phyloP scores from a whole-genome alignment of 2,113 vertebrate species.

The Zosterops japonicus region DNA sequence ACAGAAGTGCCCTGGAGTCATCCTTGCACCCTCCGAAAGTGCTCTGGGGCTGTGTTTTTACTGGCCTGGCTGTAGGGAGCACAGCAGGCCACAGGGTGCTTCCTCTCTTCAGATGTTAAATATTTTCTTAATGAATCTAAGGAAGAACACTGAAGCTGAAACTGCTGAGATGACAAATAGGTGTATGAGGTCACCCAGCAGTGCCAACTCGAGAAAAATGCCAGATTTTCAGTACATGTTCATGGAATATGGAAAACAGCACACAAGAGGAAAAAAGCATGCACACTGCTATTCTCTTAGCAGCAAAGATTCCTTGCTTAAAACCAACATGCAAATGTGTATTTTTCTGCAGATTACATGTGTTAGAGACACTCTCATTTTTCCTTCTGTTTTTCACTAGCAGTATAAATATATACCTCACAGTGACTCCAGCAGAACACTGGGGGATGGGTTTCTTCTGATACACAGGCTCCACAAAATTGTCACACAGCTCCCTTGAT shows the following conservation, averaged over 20 bases:
- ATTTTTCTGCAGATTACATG: slow-evolving; percentile 33
- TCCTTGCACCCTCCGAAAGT: neutral
- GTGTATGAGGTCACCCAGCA: neutral
- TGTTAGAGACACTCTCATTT: slow-evolving; percentile 3
- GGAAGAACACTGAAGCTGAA: slow-evolving; percentile 16
- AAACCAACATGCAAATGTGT: neutral
- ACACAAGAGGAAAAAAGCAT: neutral
- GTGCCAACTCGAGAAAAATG: neutral
- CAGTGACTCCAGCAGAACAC: neutral
- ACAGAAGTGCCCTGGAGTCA: neutral
- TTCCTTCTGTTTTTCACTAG: slow-evolving; percentile 46
- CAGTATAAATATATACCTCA: neutral
- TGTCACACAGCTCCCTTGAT: neutral
- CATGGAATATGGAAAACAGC: neutral
- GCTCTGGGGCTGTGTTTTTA: neutral
- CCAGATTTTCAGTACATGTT: neutral
- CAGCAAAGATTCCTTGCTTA: slow-evolving; percentile 6
- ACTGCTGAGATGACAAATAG: slow-evolving; percentile 22
- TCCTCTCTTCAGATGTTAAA: slow-evolving; percentile 10
- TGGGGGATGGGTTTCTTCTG: slow-evolving; percentile 3
- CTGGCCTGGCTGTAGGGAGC: neutral
- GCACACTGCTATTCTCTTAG: neutral
- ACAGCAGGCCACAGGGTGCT: neutral
- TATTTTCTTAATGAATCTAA: slow-evolving; percentile 51
- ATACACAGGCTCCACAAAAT: neutral